Evolutionary conservation across 2,797 vertebrate genomes (phyloP), one percentile per base, ranked within the genome.

Genomic region (Nyctalus aviator): DNA sequence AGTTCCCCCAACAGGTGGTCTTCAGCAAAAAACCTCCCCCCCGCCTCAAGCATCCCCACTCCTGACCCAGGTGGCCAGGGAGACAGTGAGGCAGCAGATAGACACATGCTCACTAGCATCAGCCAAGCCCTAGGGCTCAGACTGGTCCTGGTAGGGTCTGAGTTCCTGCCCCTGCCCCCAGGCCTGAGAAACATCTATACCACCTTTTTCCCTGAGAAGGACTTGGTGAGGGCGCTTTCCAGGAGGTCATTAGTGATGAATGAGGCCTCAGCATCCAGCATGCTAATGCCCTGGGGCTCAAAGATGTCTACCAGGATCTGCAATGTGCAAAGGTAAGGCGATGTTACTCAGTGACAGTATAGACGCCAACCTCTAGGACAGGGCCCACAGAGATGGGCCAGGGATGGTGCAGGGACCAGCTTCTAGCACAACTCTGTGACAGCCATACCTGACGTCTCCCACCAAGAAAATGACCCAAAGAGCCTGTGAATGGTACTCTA

Each of bases 201-300:
- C 96, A 99, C 99, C 99, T 99, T 99, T 96, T 98, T 98, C 48
- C 98, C 98, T 55, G 98, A 98, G 94, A 99, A 98, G 2, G 98
- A 98, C 98, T 99, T 99, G 97, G 98, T 97, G 96, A 99, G 97
- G 72, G 98, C 98, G 1, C 98, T 98, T 95, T 98, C 98, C 94
- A 99, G 96, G 1, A 99, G 95, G 2, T 99, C 99, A 94, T 99
- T 99, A 90, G 98, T 98, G 94, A 99, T 98, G 96, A 99, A 99
- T 0, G 98, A 99, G 88, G 98, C 98, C 87, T 98, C 96, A 0
- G 98, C 98, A 14, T 99, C 98, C 95, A 99, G 96, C 27, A 96
- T 98, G 88, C 97, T 96, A 92, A 99, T 98, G 32, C 99, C 99
- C 92, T 99, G 99, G 8, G 99, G 99, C 97, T 99, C 99, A 77